Evolutionary conservation across 2,113 vertebrate species (phyloP), one percentile per base, ranked within the genome.

Genomic region (Lagenorhynchus albirostris): DNA sequence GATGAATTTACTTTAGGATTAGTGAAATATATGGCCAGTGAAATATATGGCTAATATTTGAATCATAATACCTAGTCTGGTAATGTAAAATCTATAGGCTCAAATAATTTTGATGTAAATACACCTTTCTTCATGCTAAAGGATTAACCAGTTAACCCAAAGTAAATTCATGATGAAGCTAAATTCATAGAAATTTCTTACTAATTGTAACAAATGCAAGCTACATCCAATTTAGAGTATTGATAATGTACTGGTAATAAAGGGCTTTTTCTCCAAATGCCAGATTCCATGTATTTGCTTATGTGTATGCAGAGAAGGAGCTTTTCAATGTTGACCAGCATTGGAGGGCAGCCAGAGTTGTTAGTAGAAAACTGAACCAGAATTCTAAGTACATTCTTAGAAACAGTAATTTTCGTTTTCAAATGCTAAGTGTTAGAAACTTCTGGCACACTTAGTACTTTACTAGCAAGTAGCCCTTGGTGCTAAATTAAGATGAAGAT

Each of bases 131-230:
- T 95, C 1, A 55, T 12, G 33, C 7, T 55, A 38, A 44, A 92
- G 9, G 5, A 41, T 86, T 86, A 89, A n/a, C 20, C 8, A 81
- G 63, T 15, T 18, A 53, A 53, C 53, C 53, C 53, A 18, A 53
- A 53, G 26, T 65, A 88, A 38, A 84, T 80, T 91, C 33, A 71
- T 88, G 31, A 63, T 65, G 63, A 91, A 60, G 33, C 80, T 77
- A 92, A 88, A 58, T 79, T 71, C 91, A 73, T 67, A 88, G 21
- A 38, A 77, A 53, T 76, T 74, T 89, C n/a, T 94, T 83, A 83
- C 33, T 80, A 63, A 50, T 36, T 80, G 4, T 31, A 82, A 41
- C 50, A 93, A 60, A 92, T 84, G 3, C 5, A 92, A 93, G 33
- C 2, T 44, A 65, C 8, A 44, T 88, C 10, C 47, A 41, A 47